Conservation (phyloP, 2,888 invertebrate genomes). For the Drosophila niveifrons region DNA sequence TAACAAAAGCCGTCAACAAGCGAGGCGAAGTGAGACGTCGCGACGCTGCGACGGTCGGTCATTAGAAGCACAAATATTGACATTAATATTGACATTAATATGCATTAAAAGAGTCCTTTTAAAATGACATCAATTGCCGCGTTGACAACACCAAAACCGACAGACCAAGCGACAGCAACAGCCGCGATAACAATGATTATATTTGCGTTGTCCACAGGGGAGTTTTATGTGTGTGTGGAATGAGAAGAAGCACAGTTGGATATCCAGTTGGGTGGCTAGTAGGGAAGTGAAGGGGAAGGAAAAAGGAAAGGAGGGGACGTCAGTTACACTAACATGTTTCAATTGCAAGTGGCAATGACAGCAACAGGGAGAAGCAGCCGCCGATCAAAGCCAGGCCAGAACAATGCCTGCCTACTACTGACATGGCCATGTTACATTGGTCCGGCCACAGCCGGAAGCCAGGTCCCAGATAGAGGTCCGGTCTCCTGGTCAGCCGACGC, state of each 20-base stretch:
- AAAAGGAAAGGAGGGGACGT: neutral
- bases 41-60: conserved; percentile 57
- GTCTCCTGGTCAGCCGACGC: conserved; percentile 31
- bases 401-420: conserved; percentile 34
- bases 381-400: conserved; percentile 35
- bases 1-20: conserved; percentile 67
- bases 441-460: conserved; percentile 56
- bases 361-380: conserved; percentile 13
- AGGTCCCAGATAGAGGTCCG: conserved; percentile 31
- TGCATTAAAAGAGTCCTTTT: conserved; percentile 75
- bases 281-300: no score
- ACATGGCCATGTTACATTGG: conserved; percentile 48
- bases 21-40: neutral
- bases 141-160: conserved; percentile 54
- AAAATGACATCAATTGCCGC: conserved; percentile 78
- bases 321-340: conserved; percentile 45
- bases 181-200: conserved; percentile 66
- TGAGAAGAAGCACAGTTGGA: conserved; percentile 1
- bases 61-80: conserved; percentile 82
- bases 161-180: conserved; percentile 38
- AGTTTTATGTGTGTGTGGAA: neutral
- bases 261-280: neutral
- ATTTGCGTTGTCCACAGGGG: conserved; percentile 43
- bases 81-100: conserved; percentile 84
- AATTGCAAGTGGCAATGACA: conserved; percentile 66